Evolutionary conservation across 1,140 invertebrate genomes (phyloP), one percentile per base, ranked within the genome.

Genomic region (Atta texana): DNA sequence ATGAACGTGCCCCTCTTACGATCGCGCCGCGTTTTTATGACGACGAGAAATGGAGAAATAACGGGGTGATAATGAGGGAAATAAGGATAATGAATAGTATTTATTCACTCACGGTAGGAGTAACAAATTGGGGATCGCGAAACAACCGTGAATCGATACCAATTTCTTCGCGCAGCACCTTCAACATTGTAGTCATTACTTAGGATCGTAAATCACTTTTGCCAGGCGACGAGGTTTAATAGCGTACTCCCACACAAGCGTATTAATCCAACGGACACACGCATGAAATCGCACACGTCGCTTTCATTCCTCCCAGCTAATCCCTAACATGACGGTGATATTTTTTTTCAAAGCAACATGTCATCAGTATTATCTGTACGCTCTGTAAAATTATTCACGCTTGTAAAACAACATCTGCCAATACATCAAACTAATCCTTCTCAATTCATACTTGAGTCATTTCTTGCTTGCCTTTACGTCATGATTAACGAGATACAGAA

Each of bases 361-460:
- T 55, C 68, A 75, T 84, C 80, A 63, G 63, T 84, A 84, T 84
- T 49, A 21, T 55, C 31, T 21, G 24, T n/a, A 5, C 6, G 12
- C 21, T 21, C 44, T 18, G 57, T 18, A 34, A 7, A 34, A 10
- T n/a, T 14, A n/a, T 28, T 28, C 78, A 24, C 34, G 39, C 53
- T 8, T 49, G 80, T 68, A 61, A 44, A 75, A 61, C 66, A 61
- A 31, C 78, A 71, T 44, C 64, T 59, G 80, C 80, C 53, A 18
- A 49, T 71, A 53, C 76, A 71, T 81, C 78, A n/a, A 24, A 31
- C 51, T 75, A 24, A 84, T 74, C 69, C 69, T 51, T 51, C 63
- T 74, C 55, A 49, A 84, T 74, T 75, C 68, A 24, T 39, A 75
- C 69, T 74, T 34, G 55, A 84, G 18, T 74, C 80, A 51, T 31